Percentiles rank a stretch among this genome's conserved stretches.
These are phyloP conservation scores for Gallinago media DNA, from an alignment of 2,113 vertebrate species.

Conservation along the genomic window DNA sequence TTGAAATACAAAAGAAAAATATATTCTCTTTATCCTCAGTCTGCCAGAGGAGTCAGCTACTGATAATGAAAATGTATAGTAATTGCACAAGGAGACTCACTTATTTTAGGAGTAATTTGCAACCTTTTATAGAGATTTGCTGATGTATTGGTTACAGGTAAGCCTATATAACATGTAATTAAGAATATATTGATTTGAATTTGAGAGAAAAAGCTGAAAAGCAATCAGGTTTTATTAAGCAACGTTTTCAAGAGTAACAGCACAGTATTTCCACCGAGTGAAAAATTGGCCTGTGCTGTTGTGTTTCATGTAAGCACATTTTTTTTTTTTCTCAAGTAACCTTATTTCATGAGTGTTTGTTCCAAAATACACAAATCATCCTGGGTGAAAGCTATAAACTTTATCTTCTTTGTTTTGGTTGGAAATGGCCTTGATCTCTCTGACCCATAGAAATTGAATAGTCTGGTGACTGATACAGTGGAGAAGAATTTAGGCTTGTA, in stretches of 20 bases:
- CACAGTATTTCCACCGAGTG: neutral
- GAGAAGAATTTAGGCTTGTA: neutral
- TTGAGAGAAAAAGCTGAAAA: neutral
- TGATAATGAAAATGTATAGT: neutral
- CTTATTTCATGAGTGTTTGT: neutral
- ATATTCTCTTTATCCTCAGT: neutral
- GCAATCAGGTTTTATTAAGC: neutral
- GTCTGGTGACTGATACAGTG: neutral
- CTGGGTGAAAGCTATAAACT: neutral
- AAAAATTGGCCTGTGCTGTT: neutral
- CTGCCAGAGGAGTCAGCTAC: neutral
- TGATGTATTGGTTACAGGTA: neutral
- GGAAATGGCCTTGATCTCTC: neutral
- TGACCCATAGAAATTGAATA: neutral
- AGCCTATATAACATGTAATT: neutral
- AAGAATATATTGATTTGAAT: neutral
- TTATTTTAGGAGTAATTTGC: neutral
- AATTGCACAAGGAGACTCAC: neutral
- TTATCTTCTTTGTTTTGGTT: neutral
- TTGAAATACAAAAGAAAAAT: neutral
- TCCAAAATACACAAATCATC: conserved; percentile 12
- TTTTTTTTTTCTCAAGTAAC: neutral
- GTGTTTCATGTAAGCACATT: neutral
- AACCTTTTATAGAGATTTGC: neutral
- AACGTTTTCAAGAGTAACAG: neutral